Evolutionary conservation across 1,140 invertebrate genomes (phyloP).

Genomic region (Aphidius gifuensis): DNA sequence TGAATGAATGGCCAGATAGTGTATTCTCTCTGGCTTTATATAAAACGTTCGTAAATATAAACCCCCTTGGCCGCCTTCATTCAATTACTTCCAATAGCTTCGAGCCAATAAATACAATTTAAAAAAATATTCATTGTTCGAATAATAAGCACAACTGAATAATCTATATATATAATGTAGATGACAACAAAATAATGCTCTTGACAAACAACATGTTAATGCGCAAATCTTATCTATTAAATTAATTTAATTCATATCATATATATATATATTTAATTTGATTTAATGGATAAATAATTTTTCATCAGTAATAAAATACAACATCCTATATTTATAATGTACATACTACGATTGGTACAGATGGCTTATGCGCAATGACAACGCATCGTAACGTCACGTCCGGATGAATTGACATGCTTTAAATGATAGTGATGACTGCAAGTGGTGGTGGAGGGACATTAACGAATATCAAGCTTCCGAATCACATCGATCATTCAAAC

Average conservation of each 20-base stretch:
- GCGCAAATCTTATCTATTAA: neutral
- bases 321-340: no score
- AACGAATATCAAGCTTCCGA: conserved; percentile 29
- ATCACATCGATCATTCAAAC: conserved; percentile 13
- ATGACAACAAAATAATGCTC: conserved; percentile 14
- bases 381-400: conserved; percentile 47
- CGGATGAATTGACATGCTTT: conserved; percentile 54
- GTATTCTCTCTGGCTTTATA: conserved; percentile 49
- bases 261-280: neutral
- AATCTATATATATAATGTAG: neutral
- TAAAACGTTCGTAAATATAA: conserved; percentile 55
- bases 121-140: conserved; percentile 42
- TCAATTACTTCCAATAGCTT: conserved; percentile 59
- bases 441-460: conserved; percentile 22
- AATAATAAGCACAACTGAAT: neutral
- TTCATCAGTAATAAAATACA: no score
- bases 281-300: neutral
- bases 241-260: neutral
- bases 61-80: conserved; percentile 48
- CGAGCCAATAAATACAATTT: conserved; percentile 58
- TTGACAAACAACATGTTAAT: conserved; percentile 22
- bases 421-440: conserved; percentile 42
- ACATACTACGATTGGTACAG: conserved; percentile 44
- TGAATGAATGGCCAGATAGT: conserved; percentile 58
- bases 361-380: conserved; percentile 43